Percentiles rank a stretch among this genome's conserved stretches.
Conservation (phyloP, 2,888 invertebrate species). For the Tenthredo notha region DNA sequence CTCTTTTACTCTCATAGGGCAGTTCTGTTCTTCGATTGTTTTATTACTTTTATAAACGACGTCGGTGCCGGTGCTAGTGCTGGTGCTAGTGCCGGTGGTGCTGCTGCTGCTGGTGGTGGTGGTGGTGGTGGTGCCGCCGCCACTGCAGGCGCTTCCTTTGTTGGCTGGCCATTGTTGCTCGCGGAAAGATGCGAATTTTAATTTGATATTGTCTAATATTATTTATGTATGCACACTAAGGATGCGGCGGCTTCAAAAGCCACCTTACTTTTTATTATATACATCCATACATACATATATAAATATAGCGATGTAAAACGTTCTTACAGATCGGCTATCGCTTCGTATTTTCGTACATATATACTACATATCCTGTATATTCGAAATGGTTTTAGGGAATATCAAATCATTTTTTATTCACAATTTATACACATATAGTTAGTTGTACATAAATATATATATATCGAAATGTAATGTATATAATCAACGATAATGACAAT, state of each 20-base stretch:
- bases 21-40: slow-evolving; percentile 73
- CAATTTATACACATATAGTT: not conserved
- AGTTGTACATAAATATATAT: no score
- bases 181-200: slow-evolving; percentile 72
- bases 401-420: not conserved
- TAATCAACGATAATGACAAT: not conserved
- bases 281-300: not conserved
- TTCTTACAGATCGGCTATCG: slow-evolving; percentile 1
- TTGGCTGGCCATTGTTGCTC: slow-evolving; percentile 70
- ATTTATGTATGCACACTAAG: slow-evolving; percentile 68
- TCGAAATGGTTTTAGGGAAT: not conserved
- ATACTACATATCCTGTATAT: not conserved
- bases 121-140: slow-evolving; percentile 48
- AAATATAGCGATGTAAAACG: not conserved
- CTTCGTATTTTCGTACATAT: not conserved
- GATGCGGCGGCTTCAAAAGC: slow-evolving; percentile 53
- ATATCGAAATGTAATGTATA: no score
- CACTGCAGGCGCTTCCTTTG: slow-evolving; percentile 70
- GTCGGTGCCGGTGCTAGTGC: slow-evolving; percentile 60
- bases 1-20: slow-evolving; percentile 61
- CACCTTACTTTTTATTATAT: slow-evolving; percentile 33
- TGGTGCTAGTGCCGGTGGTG: not conserved
- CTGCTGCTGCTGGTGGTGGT: not conserved
- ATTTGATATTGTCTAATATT: slow-evolving; percentile 73
- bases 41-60: slow-evolving; percentile 74